Evolutionary conservation across 2,797 vertebrate species (phyloP).

Genomic region (Pipistrellus nathusii): DNA sequence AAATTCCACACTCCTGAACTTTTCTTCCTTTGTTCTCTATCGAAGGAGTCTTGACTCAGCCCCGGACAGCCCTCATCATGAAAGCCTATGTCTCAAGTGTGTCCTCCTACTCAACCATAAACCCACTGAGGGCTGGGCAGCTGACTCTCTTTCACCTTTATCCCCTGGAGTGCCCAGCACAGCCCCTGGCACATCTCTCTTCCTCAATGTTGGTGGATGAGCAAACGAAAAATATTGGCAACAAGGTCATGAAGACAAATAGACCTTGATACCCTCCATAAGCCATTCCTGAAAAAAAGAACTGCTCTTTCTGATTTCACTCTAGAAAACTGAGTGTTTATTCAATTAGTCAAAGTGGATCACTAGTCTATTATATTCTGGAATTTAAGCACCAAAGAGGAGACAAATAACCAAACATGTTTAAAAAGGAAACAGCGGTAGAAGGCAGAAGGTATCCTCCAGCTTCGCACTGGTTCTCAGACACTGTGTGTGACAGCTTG

Average conservation of each 20-base stretch:
- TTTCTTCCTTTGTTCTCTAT: background rate
- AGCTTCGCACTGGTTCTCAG: background rate
- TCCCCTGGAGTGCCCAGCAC: background rate
- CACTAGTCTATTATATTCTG: background rate
- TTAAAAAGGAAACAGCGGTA: background rate
- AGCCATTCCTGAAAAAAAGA: background rate
- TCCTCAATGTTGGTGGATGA: background rate
- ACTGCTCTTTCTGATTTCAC: background rate
- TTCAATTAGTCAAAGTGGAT: background rate
- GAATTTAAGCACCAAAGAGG: background rate
- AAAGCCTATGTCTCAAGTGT: accelerated
- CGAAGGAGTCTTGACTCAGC: background rate
- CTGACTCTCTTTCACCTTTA: background rate
- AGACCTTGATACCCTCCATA: background rate
- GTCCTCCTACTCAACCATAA: background rate
- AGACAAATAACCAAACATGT: background rate
- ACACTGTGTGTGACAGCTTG: constrained; percentile 5
- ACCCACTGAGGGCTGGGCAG: background rate
- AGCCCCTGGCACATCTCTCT: accelerated
- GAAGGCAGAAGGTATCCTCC: background rate
- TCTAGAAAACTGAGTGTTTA: background rate
- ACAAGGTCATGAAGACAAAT: background rate
- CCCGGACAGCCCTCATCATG: background rate
- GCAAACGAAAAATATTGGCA: background rate
- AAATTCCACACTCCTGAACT: background rate